These are phyloP conservation scores for Emys orbicularis DNA, from an alignment of 2,797 vertebrate genomes.

Conservation along the genomic window DNA sequence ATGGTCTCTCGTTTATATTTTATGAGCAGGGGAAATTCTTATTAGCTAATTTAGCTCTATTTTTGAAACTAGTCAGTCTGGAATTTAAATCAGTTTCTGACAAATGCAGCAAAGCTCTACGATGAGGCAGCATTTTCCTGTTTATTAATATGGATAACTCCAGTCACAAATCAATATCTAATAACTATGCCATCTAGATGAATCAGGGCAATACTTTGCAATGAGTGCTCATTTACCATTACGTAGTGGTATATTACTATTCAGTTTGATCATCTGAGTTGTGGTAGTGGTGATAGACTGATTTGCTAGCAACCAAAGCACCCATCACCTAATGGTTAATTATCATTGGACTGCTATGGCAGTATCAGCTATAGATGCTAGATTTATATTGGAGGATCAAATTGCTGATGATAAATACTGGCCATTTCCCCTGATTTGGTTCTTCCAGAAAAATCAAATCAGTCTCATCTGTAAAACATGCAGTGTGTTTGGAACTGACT, in stretches of 20 bases:
- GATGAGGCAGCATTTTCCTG: too few relatives aligned
- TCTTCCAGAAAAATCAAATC: not conserved
- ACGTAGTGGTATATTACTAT: not conserved
- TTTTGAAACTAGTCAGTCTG: too few relatives aligned
- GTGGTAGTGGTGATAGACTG: not conserved
- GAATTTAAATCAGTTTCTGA: too few relatives aligned
- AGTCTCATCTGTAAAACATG: not conserved
- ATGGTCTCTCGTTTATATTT: too few relatives aligned
- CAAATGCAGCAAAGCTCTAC: too few relatives aligned
- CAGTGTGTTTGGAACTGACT: not conserved
- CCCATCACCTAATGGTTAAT: not conserved
- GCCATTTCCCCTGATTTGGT: not conserved
- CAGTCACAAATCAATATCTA: too few relatives aligned
- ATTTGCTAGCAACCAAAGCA: not conserved
- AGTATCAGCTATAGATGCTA: not conserved
- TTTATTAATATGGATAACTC: too few relatives aligned
- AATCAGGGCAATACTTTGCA: not conserved
- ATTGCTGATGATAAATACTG: not conserved
- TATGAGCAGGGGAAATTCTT: too few relatives aligned
- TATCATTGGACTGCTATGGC: not conserved
- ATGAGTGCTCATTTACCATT: constrained; percentile 1
- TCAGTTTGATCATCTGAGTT: not conserved
- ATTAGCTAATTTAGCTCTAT: too few relatives aligned
- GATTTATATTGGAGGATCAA: not conserved
- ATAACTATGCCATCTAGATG: too few relatives aligned